These are phyloP conservation scores for Pseudocheirus occidentalis DNA, from an alignment of 2,797 vertebrate genomes.

Conservation along the genomic window DNA sequence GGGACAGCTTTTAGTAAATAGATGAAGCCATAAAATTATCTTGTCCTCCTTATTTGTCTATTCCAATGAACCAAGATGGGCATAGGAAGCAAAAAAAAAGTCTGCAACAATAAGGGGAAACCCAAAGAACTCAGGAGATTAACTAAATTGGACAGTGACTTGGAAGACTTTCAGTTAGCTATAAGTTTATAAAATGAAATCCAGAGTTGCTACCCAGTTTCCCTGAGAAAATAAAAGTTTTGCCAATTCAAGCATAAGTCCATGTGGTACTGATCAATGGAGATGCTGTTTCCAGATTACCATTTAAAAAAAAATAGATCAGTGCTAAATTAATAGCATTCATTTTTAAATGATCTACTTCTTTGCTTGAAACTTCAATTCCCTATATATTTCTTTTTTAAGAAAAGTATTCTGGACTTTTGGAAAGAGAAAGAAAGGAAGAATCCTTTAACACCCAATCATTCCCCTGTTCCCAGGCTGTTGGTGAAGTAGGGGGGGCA, in stretches of 20 bases:
- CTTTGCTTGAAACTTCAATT: constrained; percentile 52
- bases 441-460: not conserved
- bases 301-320: constrained; percentile 65
- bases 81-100: constrained; percentile 69
- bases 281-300: constrained; percentile 77
- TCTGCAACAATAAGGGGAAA: constrained; percentile 79
- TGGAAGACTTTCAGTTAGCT: constrained; percentile 81
- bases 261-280: constrained; percentile 81
- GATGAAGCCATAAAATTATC: constrained; percentile 62
- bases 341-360: constrained; percentile 65
- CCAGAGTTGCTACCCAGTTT: constrained; percentile 77
- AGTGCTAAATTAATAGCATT: constrained; percentile 71
- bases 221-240: constrained; percentile 80
- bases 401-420: constrained; percentile 32
- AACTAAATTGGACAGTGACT: constrained; percentile 79
- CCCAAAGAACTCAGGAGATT: constrained; percentile 76
- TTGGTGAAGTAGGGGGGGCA: not conserved
- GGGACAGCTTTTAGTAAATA: constrained; percentile 76
- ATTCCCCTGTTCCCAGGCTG: not conserved
- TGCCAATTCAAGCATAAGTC: constrained; percentile 78
- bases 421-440: constrained; percentile 25
- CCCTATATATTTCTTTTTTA: constrained; percentile 21
- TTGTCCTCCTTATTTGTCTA: constrained; percentile 65
- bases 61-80: constrained; percentile 63
- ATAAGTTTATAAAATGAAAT: constrained; percentile 82